Percentiles rank a stretch among this genome's conserved stretches.
phyloP scores from a whole-genome alignment of 2,113 vertebrate species.

The Plestiodon gilberti region DNA sequence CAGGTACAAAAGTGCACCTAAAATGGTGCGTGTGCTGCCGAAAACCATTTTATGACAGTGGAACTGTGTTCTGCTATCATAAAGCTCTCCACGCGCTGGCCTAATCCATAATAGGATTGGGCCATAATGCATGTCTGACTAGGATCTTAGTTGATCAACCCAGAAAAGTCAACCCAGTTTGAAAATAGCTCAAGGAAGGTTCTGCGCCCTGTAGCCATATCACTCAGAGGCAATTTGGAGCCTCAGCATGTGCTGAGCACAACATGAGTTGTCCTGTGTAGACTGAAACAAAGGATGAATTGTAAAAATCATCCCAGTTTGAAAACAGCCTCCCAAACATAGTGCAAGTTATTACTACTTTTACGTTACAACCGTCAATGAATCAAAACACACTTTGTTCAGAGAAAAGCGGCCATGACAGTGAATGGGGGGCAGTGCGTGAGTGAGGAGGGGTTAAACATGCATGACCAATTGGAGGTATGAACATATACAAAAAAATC shows the following conservation, averaged over 20 bases:
- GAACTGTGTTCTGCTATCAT: too few relatives aligned
- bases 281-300: not conserved
- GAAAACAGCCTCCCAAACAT: not conserved
- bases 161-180: too few relatives aligned
- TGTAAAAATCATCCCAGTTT: not conserved
- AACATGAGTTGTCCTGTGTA: not conserved
- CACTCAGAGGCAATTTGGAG: not conserved
- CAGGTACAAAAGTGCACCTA: too few relatives aligned
- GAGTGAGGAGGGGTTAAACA: not conserved
- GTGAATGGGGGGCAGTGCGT: not conserved
- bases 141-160: too few relatives aligned
- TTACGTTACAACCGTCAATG: not conserved
- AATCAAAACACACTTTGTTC: conserved; percentile 48
- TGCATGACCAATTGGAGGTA: too few relatives aligned
- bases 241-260: not conserved
- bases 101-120: too few relatives aligned
- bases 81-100: too few relatives aligned
- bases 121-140: too few relatives aligned
- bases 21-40: too few relatives aligned
- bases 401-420: conserved; percentile 45
- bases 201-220: not conserved
- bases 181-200: not conserved
- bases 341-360: not conserved
- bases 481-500: too few relatives aligned
- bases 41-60: too few relatives aligned